A percentile compares a stretch with the other conserved stretches of the same genome.
These are phyloP conservation scores for Arctocebus calabarensis DNA, from an alignment of 2,797 vertebrate genomes.

Conservation along the genomic window DNA sequence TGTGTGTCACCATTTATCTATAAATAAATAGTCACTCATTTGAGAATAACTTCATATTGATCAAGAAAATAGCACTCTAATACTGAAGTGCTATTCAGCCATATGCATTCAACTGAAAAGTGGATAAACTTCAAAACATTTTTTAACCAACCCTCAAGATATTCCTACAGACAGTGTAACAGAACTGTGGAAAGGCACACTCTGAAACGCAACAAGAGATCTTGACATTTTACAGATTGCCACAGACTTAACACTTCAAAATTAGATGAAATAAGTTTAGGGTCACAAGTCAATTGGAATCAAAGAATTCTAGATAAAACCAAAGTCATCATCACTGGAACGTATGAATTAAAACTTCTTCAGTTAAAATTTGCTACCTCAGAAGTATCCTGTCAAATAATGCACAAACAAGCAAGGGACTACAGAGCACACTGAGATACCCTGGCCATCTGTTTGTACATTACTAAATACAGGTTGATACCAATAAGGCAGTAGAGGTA, in stretches of 20 bases:
- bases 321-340: slow-evolving; percentile 46
- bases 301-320: slow-evolving; percentile 54
- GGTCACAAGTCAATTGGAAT: slow-evolving; percentile 53
- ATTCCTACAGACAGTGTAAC: background rate
- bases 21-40: slow-evolving; percentile 49
- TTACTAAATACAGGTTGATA: slow-evolving; percentile 43
- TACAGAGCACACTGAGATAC: slow-evolving; percentile 29
- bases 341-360: slow-evolving; percentile 69
- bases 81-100: background rate
- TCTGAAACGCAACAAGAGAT: background rate
- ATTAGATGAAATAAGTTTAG: slow-evolving; percentile 40
- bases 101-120: background rate
- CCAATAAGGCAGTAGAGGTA: slow-evolving; percentile 44
- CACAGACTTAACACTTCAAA: slow-evolving; percentile 20
- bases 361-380: slow-evolving; percentile 66
- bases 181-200: background rate
- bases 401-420: slow-evolving; percentile 52
- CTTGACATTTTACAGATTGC: background rate
- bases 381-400: slow-evolving; percentile 67
- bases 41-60: background rate
- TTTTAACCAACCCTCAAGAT: slow-evolving; percentile 14
- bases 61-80: background rate
- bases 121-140: background rate
- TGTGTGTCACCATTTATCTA: background rate
- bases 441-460: slow-evolving; percentile 62